Conservation (phyloP, 2,888 invertebrate genomes). For the Cephus sareptanus region DNA sequence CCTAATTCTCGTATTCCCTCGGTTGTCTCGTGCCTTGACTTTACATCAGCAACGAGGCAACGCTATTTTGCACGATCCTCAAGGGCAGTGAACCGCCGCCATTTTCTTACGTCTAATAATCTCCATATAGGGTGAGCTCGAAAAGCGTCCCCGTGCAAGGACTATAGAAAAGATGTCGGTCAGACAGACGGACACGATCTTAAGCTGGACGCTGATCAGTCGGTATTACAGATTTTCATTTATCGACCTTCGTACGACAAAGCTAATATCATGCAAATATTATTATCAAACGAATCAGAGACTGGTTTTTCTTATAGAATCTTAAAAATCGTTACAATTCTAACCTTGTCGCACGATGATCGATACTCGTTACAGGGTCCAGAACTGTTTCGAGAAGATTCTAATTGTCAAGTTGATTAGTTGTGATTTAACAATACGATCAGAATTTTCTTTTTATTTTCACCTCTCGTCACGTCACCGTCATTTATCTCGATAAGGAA, state of each 20-base stretch:
- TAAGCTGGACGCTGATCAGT: not conserved
- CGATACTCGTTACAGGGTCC: not conserved
- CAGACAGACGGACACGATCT: not conserved
- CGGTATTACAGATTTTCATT: not conserved
- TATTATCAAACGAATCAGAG: not conserved
- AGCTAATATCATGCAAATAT: not conserved
- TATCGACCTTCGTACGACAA: not conserved
- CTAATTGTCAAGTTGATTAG: not conserved
- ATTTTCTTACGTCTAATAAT: not conserved
- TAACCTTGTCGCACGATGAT: not conserved
- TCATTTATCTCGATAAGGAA: not conserved
- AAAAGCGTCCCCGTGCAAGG: not conserved
- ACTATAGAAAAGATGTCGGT: not conserved
- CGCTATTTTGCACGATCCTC: not conserved
- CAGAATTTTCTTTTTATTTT: not conserved
- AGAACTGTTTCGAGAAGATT: not conserved
- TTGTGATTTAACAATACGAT: not conserved
- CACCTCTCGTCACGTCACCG: not conserved
- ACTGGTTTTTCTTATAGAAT: not conserved
- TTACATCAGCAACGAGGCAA: not conserved
- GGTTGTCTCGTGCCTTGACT: not conserved
- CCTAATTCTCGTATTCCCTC: not conserved
- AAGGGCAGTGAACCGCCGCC: not conserved
- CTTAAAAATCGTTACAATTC: not conserved
- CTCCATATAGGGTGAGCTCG: not conserved